Evolutionary conservation across 2,113 vertebrate species (phyloP).

Genomic region (Hemibagrus wyckioides): DNA sequence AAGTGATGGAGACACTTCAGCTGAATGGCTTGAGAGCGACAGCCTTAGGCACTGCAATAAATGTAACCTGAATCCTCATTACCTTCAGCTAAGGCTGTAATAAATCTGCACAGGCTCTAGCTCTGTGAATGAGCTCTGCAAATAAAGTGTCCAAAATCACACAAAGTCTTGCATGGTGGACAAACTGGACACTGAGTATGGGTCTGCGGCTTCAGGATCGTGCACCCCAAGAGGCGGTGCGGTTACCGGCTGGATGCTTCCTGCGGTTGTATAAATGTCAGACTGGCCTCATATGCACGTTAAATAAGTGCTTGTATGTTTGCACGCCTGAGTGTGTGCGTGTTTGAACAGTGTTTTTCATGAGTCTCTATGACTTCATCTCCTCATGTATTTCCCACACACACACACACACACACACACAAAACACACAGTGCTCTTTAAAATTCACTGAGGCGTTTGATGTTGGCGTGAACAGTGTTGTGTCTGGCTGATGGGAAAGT

Average conservation of each 20-base stretch:
- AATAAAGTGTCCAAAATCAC: neutral
- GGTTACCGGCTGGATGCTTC: slow-evolving; percentile 23
- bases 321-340: neutral
- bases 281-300: slow-evolving; percentile 6
- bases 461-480: slow-evolving; percentile 37
- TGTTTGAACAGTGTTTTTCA: neutral
- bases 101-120: slow-evolving; percentile 16
- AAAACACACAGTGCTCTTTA: neutral
- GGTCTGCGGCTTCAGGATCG: neutral
- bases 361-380: slow-evolving; percentile 41
- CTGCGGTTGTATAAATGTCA: slow-evolving; percentile 24
- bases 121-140: neutral
- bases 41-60: neutral
- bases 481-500: slow-evolving; percentile 27
- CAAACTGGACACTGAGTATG: neutral
- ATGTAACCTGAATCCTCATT: slow-evolving; percentile 13
- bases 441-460: slow-evolving; percentile 30
- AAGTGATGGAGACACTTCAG: neutral
- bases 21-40: neutral
- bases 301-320: slow-evolving; percentile 29
- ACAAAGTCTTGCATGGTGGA: neutral
- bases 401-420: neutral
- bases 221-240: neutral
- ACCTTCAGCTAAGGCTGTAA: neutral
- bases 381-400: slow-evolving; percentile 27